These are phyloP conservation scores for Eurosta solidaginis DNA, from an alignment of 1,140 invertebrate genomes.

Conservation along the genomic window DNA sequence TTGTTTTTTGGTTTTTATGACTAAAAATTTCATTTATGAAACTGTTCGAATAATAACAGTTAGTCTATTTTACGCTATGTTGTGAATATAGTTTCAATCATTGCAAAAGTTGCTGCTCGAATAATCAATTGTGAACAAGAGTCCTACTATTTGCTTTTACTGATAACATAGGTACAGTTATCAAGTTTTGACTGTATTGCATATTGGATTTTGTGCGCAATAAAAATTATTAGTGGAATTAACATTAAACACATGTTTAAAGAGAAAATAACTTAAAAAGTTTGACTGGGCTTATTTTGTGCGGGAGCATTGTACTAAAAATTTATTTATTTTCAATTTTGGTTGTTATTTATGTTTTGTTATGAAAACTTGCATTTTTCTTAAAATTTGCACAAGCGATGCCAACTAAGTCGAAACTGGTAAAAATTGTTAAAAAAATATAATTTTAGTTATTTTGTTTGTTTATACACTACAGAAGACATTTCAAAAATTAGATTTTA, in stretches of 20 bases:
- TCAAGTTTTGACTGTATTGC: not conserved
- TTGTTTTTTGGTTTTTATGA: too few relatives aligned
- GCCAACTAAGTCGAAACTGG: constrained; percentile 33
- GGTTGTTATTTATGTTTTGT: constrained; percentile 2
- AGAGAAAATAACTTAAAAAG: not conserved
- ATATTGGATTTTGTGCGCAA: not conserved
- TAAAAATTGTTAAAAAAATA: not conserved
- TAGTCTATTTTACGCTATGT: too few relatives aligned
- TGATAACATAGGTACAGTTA: not conserved
- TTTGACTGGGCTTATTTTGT: constrained; percentile 20
- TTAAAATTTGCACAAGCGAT: constrained; percentile 33
- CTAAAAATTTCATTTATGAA: too few relatives aligned
- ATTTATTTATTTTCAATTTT: not conserved
- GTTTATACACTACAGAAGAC: not conserved
- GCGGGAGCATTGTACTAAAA: not conserved
- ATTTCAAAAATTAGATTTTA: constrained; percentile 3
- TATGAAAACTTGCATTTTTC: constrained; percentile 30
- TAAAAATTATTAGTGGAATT: not conserved
- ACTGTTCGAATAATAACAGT: too few relatives aligned
- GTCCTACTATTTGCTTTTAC: too few relatives aligned
- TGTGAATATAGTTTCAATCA: too few relatives aligned
- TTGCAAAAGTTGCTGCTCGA: too few relatives aligned
- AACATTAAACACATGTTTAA: not conserved
- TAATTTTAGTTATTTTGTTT: not conserved
- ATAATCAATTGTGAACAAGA: too few relatives aligned